phyloP scores from a whole-genome alignment of 2,113 vertebrate genomes.

The Nothocercus nigrocapillus region DNA sequence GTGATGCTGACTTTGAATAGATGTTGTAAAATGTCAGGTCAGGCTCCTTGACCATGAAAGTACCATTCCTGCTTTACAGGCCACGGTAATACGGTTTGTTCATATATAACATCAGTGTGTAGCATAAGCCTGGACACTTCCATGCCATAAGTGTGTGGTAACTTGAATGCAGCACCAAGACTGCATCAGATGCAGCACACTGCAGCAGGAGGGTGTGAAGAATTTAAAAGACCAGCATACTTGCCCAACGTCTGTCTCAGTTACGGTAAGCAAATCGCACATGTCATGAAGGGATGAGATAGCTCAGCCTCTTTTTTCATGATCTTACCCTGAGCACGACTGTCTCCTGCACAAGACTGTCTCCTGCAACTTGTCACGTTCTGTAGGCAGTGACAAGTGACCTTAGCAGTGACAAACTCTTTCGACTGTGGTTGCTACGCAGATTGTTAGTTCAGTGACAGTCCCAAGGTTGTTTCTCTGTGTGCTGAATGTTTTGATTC shows the following conservation, averaged over 20 bases:
- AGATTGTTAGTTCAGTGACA: neutral
- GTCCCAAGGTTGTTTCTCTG: neutral
- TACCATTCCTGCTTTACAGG: neutral
- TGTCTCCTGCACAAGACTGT: neutral
- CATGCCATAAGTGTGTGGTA: neutral
- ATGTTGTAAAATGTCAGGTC: neutral
- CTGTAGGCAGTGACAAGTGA: neutral
- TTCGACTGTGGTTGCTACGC: neutral
- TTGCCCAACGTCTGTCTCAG: neutral
- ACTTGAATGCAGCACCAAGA: neutral
- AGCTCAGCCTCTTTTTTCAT: neutral
- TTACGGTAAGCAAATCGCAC: neutral
- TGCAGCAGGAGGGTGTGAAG: neutral
- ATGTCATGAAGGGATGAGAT: neutral
- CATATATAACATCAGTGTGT: rapidly evolving
- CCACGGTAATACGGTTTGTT: neutral
- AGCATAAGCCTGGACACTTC: neutral
- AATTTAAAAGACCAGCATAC: neutral
- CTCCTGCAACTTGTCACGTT: neutral
- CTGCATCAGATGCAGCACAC: neutral
- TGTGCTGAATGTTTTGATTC: neutral
- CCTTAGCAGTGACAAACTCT: neutral
- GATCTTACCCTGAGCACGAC: neutral
- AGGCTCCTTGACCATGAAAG: neutral
- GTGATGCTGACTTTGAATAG: neutral